Evolutionary conservation across 1,140 invertebrate genomes (phyloP).

Genomic region (Chrysopa pallens): DNA sequence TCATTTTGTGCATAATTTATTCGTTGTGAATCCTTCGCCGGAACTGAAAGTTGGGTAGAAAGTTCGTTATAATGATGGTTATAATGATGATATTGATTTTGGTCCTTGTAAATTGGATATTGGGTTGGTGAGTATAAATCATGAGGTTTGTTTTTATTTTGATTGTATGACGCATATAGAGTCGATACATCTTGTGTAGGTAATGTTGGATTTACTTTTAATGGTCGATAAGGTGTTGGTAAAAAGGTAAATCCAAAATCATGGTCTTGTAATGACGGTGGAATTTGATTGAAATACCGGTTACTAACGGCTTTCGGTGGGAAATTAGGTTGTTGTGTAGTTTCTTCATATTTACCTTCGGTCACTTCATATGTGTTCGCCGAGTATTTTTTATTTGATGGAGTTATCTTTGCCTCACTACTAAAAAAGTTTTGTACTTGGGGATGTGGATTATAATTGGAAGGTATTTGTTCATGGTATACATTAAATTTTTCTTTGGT

Average conservation of each 20-base stretch:
- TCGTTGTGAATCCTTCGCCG: background rate
- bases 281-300: background rate
- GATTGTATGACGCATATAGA: background rate
- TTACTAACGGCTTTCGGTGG: background rate
- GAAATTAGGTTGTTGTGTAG: too few relatives aligned
- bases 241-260: background rate
- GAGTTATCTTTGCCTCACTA: background rate
- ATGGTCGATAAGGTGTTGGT: constrained; percentile 1
- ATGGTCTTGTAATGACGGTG: background rate
- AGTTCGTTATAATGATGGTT: too few relatives aligned
- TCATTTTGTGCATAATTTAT: background rate
- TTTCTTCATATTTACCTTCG: background rate
- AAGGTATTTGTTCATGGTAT: background rate
- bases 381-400: too few relatives aligned
- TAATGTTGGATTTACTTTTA: background rate
- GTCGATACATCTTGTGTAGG: background rate
- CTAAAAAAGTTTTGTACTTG: background rate
- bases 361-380: background rate
- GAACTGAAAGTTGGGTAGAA: background rate
- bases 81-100: too few relatives aligned
- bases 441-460: background rate
- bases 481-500: constrained; percentile 2
- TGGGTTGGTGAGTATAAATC: too few relatives aligned
- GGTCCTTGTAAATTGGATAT: too few relatives aligned
- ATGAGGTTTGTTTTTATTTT: too few relatives aligned